A percentile compares a stretch with the other conserved stretches of the same genome.
These are phyloP conservation scores for Pterostichus madidus DNA, from an alignment of 2,888 invertebrate species.

Conservation along the genomic window DNA sequence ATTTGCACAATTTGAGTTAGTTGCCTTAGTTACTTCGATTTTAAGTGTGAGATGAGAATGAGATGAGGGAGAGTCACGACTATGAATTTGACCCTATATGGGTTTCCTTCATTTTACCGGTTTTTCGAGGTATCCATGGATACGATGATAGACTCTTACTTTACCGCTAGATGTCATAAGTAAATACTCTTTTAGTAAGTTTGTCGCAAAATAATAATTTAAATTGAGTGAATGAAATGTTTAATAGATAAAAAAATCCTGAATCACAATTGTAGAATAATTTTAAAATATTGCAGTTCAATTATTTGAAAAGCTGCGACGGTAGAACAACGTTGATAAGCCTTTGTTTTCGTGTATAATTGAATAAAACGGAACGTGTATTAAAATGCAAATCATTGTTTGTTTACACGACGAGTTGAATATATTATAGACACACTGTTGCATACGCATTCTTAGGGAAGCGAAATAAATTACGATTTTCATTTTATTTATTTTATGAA, in stretches of 20 bases:
- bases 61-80: too few species aligned
- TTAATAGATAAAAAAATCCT: not conserved
- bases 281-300: not conserved
- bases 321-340: not conserved
- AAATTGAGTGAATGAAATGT: not conserved
- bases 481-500: not conserved
- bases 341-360: slow-evolving; percentile 23
- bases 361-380: not conserved
- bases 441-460: not conserved
- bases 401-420: not conserved
- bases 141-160: too few species aligned
- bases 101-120: too few species aligned
- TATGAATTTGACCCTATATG: too few species aligned
- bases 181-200: too few species aligned
- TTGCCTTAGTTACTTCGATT: too few species aligned
- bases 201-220: too few species aligned
- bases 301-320: slow-evolving; percentile 1
- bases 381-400: slow-evolving; percentile 29
- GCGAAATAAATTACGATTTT: too few species aligned
- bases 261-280: not conserved
- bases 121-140: too few species aligned
- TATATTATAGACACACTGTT: slow-evolving; percentile 7
- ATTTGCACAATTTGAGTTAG: too few species aligned
- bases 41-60: too few species aligned
- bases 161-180: too few species aligned